Base-by-base conservation (phyloP, 2,113 vertebrate species). In the Campylomormyrus tamandua region DNA sequence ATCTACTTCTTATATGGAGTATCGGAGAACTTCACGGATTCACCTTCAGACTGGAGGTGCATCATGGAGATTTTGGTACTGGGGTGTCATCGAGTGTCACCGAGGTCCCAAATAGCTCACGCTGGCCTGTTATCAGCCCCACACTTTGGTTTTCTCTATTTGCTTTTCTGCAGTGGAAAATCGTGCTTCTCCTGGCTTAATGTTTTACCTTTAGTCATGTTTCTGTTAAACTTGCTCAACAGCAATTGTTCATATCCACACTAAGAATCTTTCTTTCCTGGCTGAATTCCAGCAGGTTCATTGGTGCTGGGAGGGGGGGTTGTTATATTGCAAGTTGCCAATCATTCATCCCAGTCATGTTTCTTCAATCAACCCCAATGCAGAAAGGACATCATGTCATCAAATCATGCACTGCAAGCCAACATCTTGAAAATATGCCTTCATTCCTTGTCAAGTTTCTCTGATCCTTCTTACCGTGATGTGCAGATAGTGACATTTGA, bases 221-320 rank as follows among this genome's bases (percentile, higher is more conserved):
- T 89, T 87, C 35, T 77, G 77, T 84, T 86, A 83, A 35, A 87
- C 87, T 91, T 91, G 87, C 27, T 83, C 89, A 90, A 80, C 56
- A 70, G 87, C 21, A 31, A 77, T 27, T 11, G 50, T 83, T 31
- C 46, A 6, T 91, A 89, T 90, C 87, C 74, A 7, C 19, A 13
- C n/a, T 31, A n/a, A 39, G n/a, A 45, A 80, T 89, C 89, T 89
- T 89, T 89, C 48, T 83, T 9, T 21, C 39, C 58, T 24, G 80
- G 89, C 77, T 35, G 42, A 89, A 80, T 45, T 48, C 15, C 39
- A 88, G 48, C 48, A 70, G 58, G 58, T 52, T 50, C 48, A 46
- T 42, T n/a, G 66, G 24, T 58, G 21, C 9, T n/a, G 45, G 39
- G 8, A 3, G 13, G 17, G 50, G 17, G 50, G 86, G 74, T 87